Percentiles rank a stretch among this genome's conserved stretches.
Conservation (phyloP, 2,797 vertebrate genomes). For the Epinephelus malabaricus region DNA sequence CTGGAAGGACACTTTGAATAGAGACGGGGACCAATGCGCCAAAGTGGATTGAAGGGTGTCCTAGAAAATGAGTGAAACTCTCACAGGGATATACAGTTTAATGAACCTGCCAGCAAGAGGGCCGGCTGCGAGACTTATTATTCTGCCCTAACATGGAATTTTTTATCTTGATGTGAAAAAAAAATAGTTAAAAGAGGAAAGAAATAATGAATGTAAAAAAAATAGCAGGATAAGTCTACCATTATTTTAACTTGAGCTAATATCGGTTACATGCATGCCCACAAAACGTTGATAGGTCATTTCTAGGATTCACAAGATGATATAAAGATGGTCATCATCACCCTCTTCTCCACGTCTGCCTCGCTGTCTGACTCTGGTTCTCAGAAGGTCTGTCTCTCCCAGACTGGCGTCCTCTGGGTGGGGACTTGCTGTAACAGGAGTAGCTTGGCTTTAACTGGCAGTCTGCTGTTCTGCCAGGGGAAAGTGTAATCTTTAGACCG, state of each 20-base stretch:
- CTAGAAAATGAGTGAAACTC: slow-evolving; percentile 82
- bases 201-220: slow-evolving; percentile 11
- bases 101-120: slow-evolving; percentile 68
- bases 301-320: slow-evolving; percentile 12
- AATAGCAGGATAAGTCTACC: neutral
- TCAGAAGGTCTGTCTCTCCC: slow-evolving; percentile 31
- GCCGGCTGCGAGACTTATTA: slow-evolving; percentile 40
- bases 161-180: slow-evolving; percentile 5
- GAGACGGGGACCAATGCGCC: slow-evolving; percentile 71
- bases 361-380: slow-evolving; percentile 31
- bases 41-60: slow-evolving; percentile 79
- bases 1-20: slow-evolving; percentile 76
- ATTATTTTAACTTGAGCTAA: neutral
- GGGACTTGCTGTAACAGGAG: slow-evolving; percentile 76
- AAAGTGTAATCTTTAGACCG: slow-evolving; percentile 80
- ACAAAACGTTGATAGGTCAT: neutral
- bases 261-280: neutral
- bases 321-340: slow-evolving; percentile 16
- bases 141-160: slow-evolving; percentile 29
- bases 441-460: slow-evolving; percentile 71
- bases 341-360: slow-evolving; percentile 26
- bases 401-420: slow-evolving; percentile 65
- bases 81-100: slow-evolving; percentile 77
- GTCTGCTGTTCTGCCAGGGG: slow-evolving; percentile 69
- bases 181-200: slow-evolving; percentile 23